A percentile compares a stretch with the other conserved stretches of the same genome.
These are phyloP conservation scores for Varroa destructor DNA, from an alignment of 1,140 invertebrate species.

Conservation along the genomic window DNA sequence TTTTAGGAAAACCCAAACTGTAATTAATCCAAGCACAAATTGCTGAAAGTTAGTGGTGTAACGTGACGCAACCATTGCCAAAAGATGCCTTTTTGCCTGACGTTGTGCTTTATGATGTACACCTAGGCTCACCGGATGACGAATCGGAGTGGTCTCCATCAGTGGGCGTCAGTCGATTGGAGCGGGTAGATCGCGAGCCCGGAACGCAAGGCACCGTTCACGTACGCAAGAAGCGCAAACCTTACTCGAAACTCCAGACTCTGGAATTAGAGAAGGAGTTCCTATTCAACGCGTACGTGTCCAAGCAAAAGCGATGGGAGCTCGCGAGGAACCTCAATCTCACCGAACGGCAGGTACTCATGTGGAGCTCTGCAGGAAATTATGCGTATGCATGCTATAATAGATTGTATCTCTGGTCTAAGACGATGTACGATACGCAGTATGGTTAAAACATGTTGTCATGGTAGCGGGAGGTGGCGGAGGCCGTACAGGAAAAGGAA, in stretches of 20 bases:
- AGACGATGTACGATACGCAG: neutral
- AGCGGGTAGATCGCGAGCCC: constrained; percentile 17
- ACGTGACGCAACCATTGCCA: too few species aligned
- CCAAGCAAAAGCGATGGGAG: constrained; percentile 93
- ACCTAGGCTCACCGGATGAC: constrained; percentile 15
- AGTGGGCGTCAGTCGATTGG: constrained; percentile 10
- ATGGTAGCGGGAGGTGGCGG: too few species aligned
- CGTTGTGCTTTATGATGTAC: too few species aligned
- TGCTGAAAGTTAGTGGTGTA: too few species aligned
- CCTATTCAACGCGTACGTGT: constrained; percentile 87
- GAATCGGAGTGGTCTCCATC: constrained; percentile 25
- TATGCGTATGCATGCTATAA: neutral
- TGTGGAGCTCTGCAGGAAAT: constrained; percentile 38
- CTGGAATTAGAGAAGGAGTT: constrained; percentile 94
- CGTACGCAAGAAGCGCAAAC: constrained; percentile 89
- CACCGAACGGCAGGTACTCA: constrained; percentile 72
- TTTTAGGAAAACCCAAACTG: too few species aligned
- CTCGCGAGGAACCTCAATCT: constrained; percentile 78
- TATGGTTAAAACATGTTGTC: neutral
- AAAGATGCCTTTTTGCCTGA: too few species aligned
- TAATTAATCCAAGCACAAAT: too few species aligned
- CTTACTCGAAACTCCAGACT: constrained; percentile 90
- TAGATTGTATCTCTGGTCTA: neutral
- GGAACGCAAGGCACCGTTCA: constrained; percentile 38
- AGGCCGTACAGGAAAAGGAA: too few species aligned